These are phyloP conservation scores for Lontra canadensis DNA, from an alignment of 2,113 vertebrate species.

Conservation along the genomic window DNA sequence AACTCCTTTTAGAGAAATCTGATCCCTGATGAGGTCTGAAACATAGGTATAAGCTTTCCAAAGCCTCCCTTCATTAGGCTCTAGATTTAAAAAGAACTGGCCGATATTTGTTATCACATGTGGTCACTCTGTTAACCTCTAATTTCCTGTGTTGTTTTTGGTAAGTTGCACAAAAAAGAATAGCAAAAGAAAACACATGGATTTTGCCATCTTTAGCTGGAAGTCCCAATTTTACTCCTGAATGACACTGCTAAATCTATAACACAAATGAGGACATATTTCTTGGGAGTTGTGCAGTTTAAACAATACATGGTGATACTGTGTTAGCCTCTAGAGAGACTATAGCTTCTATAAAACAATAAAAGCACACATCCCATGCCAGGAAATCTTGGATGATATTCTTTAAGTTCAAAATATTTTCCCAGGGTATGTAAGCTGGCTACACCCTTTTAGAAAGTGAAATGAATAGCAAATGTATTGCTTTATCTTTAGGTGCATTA, in stretches of 20 bases:
- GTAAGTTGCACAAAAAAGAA: neutral
- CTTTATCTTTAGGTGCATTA: neutral
- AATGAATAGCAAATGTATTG: conserved; percentile 29
- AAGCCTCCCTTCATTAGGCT: neutral
- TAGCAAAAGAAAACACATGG: neutral
- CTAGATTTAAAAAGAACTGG: neutral
- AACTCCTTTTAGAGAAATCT: neutral
- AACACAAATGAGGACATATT: neutral
- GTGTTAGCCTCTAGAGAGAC: neutral
- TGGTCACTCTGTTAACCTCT: neutral
- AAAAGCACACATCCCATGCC: neutral
- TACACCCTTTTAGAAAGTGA: conserved; percentile 35
- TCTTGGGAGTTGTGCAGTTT: neutral
- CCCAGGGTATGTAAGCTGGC: conserved; percentile 41
- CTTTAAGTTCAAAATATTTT: conserved; percentile 63
- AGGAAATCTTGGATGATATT: conserved; percentile 41
- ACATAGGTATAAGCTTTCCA: neutral
- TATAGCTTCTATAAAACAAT: neutral
- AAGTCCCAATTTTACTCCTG: neutral
- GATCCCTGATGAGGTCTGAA: neutral
- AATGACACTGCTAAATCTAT: neutral
- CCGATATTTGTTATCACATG: neutral
- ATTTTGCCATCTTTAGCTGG: neutral
- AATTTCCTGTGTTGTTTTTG: neutral
- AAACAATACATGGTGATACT: neutral